Percentiles rank a stretch among this genome's conserved stretches.
phyloP scores from a whole-genome alignment of 2,797 vertebrate species.

The Nyctibius grandis region DNA sequence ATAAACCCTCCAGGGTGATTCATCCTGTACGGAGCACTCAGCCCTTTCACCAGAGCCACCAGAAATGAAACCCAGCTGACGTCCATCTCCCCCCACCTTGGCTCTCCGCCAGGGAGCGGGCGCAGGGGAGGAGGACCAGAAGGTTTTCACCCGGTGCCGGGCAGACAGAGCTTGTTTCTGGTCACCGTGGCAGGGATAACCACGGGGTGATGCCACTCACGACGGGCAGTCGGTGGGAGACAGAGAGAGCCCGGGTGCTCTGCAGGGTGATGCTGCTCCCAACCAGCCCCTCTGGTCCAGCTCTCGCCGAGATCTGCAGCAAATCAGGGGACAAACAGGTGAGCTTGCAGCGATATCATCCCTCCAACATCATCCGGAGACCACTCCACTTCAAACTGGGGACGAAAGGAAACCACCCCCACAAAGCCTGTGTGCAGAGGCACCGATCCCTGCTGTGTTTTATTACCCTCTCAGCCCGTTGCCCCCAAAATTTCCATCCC shows the following conservation, averaged over 20 bases:
- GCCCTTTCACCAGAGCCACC: background rate
- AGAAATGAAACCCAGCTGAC: background rate
- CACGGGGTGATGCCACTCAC: rapidly evolving
- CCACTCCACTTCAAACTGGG: background rate
- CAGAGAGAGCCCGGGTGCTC: background rate
- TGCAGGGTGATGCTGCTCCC: background rate
- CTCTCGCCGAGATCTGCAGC: rapidly evolving
- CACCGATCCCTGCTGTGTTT: background rate
- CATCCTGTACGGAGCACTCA: background rate
- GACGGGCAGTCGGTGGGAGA: rapidly evolving
- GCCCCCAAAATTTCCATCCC: background rate
- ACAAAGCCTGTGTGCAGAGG: background rate
- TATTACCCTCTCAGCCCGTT: background rate
- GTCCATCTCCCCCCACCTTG: background rate
- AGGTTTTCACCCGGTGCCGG: background rate
- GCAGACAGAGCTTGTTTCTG: background rate
- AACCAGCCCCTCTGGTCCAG: background rate
- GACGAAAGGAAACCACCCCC: background rate
- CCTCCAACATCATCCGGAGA: background rate
- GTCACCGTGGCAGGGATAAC: background rate
- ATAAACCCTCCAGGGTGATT: background rate
- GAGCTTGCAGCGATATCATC: background rate
- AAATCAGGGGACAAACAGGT: rapidly evolving
- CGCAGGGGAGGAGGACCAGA: background rate
- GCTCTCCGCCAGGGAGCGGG: background rate